These are phyloP conservation scores for Lithobates sylvaticus DNA, from an alignment of 2,797 vertebrate genomes.

Conservation along the genomic window DNA sequence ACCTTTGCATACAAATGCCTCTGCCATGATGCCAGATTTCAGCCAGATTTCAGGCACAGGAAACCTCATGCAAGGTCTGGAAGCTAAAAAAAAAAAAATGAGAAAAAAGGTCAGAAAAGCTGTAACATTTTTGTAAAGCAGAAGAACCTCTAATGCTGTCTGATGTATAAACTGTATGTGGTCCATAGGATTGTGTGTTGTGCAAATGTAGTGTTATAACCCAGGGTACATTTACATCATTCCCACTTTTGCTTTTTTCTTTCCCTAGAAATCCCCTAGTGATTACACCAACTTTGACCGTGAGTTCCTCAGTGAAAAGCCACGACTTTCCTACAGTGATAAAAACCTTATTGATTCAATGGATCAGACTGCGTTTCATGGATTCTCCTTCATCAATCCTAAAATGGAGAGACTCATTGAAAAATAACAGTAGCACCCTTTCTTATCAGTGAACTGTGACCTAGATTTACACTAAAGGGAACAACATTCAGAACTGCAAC, in stretches of 20 bases:
- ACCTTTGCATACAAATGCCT: too few relatives aligned
- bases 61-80: too few relatives aligned
- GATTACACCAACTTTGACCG: conserved; percentile 97
- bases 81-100: too few relatives aligned
- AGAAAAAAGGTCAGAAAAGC: too few relatives aligned
- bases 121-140: not conserved
- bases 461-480: conserved; percentile 43
- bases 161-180: not conserved
- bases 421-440: conserved; percentile 73
- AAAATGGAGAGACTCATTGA: conserved; percentile 84
- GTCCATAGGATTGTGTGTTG: too few relatives aligned
- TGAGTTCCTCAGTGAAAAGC: conserved; percentile 95
- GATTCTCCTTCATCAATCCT: conserved; percentile 96
- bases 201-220: not conserved
- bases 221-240: not conserved
- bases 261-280: conserved; percentile 85
- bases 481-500: not conserved
- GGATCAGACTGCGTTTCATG: conserved; percentile 89
- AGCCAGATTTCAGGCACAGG: too few relatives aligned
- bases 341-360: conserved; percentile 97
- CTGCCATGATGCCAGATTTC: too few relatives aligned
- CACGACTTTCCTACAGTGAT: conserved; percentile 88
- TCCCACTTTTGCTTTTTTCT: not conserved
- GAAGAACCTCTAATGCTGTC: not conserved
- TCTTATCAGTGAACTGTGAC: conserved; percentile 26